A percentile compares a stretch with the other conserved stretches of the same genome.
phyloP scores from a whole-genome alignment of 2,797 vertebrate genomes.

The Sternotherus odoratus region DNA sequence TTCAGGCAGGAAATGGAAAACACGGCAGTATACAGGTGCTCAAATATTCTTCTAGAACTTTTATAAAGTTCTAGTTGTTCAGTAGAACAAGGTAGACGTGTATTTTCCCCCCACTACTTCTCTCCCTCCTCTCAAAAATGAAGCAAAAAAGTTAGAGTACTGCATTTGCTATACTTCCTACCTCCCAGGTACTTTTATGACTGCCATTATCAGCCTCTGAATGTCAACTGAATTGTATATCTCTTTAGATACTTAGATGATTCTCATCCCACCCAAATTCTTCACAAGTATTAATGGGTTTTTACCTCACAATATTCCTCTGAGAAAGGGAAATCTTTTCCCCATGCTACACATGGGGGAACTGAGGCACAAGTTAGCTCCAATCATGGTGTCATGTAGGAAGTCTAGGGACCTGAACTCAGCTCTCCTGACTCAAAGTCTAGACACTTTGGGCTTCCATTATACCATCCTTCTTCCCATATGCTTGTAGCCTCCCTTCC shows the following conservation, averaged over 20 bases:
- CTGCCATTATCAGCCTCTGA: neutral
- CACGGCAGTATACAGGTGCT: neutral
- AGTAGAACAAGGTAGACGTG: neutral
- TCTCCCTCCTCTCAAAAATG: neutral
- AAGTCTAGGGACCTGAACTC: neutral
- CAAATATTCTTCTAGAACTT: neutral
- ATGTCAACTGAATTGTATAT: neutral
- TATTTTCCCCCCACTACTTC: neutral
- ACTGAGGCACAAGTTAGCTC: neutral
- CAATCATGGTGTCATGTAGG: neutral
- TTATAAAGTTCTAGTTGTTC: neutral
- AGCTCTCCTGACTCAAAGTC: neutral
- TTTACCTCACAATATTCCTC: neutral
- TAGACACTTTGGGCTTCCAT: neutral
- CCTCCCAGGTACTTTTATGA: neutral
- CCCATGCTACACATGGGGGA: neutral
- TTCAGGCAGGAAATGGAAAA: neutral
- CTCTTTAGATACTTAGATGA: neutral
- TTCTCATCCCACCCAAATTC: neutral
- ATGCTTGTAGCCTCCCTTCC: neutral
- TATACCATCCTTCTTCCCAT: neutral
- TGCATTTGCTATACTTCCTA: neutral
- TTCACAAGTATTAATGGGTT: neutral
- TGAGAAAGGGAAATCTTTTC: fast-evolving
- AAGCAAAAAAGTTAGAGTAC: neutral